Evolutionary conservation across 2,797 vertebrate genomes (phyloP).

Genomic region (Channa striata): DNA sequence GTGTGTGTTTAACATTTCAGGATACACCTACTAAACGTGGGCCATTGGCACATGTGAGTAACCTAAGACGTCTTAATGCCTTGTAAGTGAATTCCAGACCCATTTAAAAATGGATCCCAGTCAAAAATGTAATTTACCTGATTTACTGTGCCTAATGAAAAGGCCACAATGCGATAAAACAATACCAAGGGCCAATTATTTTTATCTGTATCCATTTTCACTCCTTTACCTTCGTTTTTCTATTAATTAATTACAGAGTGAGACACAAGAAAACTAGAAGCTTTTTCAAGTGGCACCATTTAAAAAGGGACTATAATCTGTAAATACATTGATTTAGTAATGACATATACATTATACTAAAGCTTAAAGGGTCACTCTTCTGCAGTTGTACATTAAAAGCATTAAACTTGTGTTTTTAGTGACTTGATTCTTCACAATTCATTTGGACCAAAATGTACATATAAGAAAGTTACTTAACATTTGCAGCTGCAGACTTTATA

Average conservation of each 20-base stretch:
- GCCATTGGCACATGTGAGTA: slow-evolving; percentile 1
- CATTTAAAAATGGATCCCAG: not conserved
- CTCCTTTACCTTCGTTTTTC: not conserved
- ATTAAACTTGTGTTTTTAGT: no score
- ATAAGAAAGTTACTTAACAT: no score
- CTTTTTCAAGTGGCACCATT: no score
- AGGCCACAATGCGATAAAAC: not conserved
- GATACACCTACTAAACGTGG: slow-evolving; percentile 13
- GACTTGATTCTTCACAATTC: no score
- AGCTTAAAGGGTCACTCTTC: no score
- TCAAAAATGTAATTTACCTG: not conserved
- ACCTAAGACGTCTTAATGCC: slow-evolving; percentile 21
- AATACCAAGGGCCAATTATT: not conserved
- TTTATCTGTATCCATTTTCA: no score
- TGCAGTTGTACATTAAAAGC: no score
- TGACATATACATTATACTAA: no score
- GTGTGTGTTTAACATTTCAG: slow-evolving; percentile 2
- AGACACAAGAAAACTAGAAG: not conserved
- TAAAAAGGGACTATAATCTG: no score
- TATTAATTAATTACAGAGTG: not conserved
- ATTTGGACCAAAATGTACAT: no score
- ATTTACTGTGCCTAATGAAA: not conserved
- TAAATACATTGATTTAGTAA: no score
- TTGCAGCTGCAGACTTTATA: no score
- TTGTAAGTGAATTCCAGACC: slow-evolving; percentile 7